Evolutionary conservation across 2,113 vertebrate species (phyloP), one percentile per base, ranked within the genome.

Genomic region (Anarrhichthys ocellatus): DNA sequence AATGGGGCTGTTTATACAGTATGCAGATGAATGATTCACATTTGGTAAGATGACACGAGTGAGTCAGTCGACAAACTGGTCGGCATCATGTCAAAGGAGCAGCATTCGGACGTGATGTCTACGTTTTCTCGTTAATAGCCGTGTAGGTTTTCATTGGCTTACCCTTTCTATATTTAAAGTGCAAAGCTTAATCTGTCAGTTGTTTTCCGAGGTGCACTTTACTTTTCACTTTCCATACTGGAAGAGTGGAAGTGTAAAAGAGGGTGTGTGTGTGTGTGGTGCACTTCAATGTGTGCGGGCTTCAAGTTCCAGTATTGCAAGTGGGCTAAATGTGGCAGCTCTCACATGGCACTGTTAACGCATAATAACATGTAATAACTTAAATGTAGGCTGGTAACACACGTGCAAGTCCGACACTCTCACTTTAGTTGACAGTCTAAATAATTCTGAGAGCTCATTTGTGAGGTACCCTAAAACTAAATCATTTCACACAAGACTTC

Each of bases 321-420:
- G 88, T 70, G 32, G 68, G 84, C 89, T 62, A 58, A 84, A 85
- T 76, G 80, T 82, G 24, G 80, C 75, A 20, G 52, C 67, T 80
- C 86, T 88, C 89, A 88, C 61, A 87, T 92, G 84, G 91, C 89
- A 84, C 82, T 87, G 78, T 91, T 90, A 91, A 92, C 89, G 91
- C 87, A 87, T 91, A 83, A 88, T 83, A 91, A 89, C 76, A n/a
- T 34, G 59, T 18, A 61, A 46, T 14, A 56, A 77, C 56, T 74
- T 76, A 40, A 70, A 90, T 64, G 78, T 78, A 5, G 27, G 58
- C 58, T 61, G 87, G 72, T 91, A 91, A 90, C 91, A 89, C 82
- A 78, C 38, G 15, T 67, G 61, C 9, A 4, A 29, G 65, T 54
- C 67, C 22, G 27, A 72, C 2, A 2, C 59, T 58, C 50, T 81